A percentile compares a stretch with the other conserved stretches of the same genome.
phyloP scores from a whole-genome alignment of 2,113 vertebrate genomes.

The Chionomys nivalis region DNA sequence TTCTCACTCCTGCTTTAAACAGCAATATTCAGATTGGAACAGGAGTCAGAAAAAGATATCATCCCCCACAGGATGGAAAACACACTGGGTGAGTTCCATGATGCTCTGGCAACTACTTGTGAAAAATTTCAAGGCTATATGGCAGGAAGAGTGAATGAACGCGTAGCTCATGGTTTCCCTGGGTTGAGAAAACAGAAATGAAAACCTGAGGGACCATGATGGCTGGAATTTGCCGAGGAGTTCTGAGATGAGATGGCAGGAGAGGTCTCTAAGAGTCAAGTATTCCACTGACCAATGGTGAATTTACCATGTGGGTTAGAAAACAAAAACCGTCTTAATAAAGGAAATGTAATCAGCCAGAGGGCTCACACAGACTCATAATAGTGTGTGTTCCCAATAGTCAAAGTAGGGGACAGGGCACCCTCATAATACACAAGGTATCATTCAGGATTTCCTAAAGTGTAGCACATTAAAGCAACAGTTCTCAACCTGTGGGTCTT shows the following conservation, averaged over 20 bases:
- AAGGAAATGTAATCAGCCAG: background rate
- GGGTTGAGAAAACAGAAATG: background rate
- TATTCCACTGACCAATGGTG: background rate
- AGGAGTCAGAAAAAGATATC: background rate
- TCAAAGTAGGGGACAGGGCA: background rate
- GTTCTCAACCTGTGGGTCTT: background rate
- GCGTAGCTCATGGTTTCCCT: background rate
- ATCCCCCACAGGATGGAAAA: slow-evolving; percentile 4
- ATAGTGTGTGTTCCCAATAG: background rate
- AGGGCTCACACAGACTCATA: background rate
- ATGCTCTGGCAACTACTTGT: background rate
- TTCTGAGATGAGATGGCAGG: background rate
- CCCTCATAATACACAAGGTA: background rate
- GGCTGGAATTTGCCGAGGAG: background rate
- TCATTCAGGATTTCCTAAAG: background rate
- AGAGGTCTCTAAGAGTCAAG: background rate
- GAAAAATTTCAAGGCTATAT: background rate
- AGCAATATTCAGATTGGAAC: background rate
- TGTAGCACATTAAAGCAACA: background rate
- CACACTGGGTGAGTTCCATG: background rate
- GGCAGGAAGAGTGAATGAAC: background rate
- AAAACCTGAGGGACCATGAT: background rate
- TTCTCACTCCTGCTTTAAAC: background rate
- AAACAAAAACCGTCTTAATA: background rate
- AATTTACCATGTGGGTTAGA: background rate